A percentile compares a stretch with the other conserved stretches of the same genome.
These are phyloP conservation scores for Dryobota labecula DNA, from an alignment of 2,888 invertebrate genomes.

Conservation along the genomic window DNA sequence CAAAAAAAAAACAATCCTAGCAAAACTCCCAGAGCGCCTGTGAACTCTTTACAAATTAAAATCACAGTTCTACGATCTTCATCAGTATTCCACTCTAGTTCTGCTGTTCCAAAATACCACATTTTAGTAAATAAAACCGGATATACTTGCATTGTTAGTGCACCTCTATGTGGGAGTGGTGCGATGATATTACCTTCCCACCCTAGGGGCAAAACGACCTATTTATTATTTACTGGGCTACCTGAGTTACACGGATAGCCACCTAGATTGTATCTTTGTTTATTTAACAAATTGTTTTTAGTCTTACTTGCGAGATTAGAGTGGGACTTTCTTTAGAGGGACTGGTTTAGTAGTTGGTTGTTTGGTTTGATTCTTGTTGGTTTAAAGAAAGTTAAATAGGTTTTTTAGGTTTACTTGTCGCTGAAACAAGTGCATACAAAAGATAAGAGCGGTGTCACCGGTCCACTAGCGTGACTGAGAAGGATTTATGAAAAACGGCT, in stretches of 20 bases:
- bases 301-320: constrained; percentile 50
- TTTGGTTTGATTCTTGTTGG: neutral
- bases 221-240: constrained; percentile 75
- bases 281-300: constrained; percentile 76
- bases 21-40: neutral
- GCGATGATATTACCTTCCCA: constrained; percentile 64
- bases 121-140: constrained; percentile 31
- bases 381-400: neutral
- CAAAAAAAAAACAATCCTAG: too few species aligned
- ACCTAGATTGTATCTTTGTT: constrained; percentile 78
- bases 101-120: constrained; percentile 11
- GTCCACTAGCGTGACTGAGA: too few species aligned
- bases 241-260: constrained; percentile 64
- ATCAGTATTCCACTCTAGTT: constrained; percentile 22
- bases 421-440: too few species aligned
- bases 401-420: too few species aligned
- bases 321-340: constrained; percentile 2
- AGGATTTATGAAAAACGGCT: too few species aligned
- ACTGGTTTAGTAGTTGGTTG: neutral
- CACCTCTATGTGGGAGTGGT: constrained; percentile 46
- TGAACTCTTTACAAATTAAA: constrained; percentile 16
- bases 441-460: too few species aligned
- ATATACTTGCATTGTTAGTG: constrained; percentile 53
- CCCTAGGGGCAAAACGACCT: constrained; percentile 60
- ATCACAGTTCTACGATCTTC: constrained; percentile 3